These are phyloP conservation scores for Panurus biarmicus DNA, from an alignment of 2,113 vertebrate genomes.

Conservation along the genomic window DNA sequence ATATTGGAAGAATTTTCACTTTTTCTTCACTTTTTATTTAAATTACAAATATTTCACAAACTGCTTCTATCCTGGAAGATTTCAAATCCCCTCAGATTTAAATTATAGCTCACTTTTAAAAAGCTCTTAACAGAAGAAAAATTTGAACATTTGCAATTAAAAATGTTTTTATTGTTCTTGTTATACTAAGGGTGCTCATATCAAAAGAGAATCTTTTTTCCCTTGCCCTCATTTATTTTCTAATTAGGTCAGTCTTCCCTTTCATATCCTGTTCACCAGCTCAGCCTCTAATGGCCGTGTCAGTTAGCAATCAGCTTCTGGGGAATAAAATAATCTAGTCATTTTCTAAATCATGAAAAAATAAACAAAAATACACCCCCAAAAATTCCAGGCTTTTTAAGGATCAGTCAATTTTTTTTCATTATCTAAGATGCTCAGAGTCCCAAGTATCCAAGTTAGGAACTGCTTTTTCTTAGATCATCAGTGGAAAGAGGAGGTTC, in stretches of 20 bases:
- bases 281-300: not conserved
- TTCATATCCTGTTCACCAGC: not conserved
- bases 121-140: not conserved
- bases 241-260: not conserved
- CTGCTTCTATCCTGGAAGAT: not conserved
- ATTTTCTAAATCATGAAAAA: not conserved
- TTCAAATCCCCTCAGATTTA: not conserved
- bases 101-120: not conserved
- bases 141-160: not conserved
- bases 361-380: not conserved
- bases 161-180: not conserved
- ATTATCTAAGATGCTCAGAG: not conserved
- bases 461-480: not conserved
- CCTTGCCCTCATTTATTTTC: not conserved
- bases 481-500: not conserved
- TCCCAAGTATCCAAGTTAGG: not conserved
- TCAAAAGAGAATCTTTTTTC: not conserved
- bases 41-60: conserved; percentile 26
- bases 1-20: not conserved
- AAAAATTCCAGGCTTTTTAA: not conserved
- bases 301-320: not conserved
- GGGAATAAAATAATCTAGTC: not conserved
- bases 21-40: not conserved
- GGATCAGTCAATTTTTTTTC: not conserved
- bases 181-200: not conserved